These are phyloP conservation scores for Scatophagus argus DNA, from an alignment of 2,113 vertebrate species.

Conservation along the genomic window DNA sequence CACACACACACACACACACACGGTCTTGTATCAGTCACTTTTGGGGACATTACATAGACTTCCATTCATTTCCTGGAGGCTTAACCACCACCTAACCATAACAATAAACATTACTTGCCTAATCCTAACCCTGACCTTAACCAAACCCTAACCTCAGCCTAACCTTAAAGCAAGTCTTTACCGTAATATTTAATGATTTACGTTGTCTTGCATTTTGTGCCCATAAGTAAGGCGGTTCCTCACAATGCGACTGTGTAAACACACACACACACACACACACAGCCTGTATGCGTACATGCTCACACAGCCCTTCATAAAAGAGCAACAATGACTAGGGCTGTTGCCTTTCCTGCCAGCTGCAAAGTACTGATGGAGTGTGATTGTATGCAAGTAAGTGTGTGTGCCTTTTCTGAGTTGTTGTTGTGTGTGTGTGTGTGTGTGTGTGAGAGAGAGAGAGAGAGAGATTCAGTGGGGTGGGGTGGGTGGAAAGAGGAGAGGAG, in stretches of 20 bases:
- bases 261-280: not conserved
- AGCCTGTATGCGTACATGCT: slow-evolving; percentile 19
- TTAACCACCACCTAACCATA: too few species aligned
- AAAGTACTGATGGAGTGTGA: slow-evolving; percentile 81
- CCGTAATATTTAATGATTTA: too few species aligned
- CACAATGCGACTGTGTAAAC: too few species aligned
- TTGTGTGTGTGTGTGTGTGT: not conserved
- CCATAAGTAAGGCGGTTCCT: too few species aligned
- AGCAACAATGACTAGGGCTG: slow-evolving; percentile 65
- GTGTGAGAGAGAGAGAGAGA: slow-evolving; percentile 17
- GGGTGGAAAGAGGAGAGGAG: slow-evolving; percentile 33
- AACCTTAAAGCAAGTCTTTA: too few species aligned
- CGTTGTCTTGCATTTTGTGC: too few species aligned
- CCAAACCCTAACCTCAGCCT: too few species aligned
- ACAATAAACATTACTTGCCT: too few species aligned
- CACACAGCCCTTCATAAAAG: slow-evolving; percentile 65
- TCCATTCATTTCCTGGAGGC: too few species aligned
- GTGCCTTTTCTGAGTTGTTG: slow-evolving; percentile 14
- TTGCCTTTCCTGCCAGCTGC: slow-evolving; percentile 78
- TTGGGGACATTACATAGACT: too few species aligned
- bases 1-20: not conserved
- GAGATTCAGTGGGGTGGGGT: slow-evolving; percentile 8
- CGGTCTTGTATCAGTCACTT: too few species aligned
- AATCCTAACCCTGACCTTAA: too few species aligned
- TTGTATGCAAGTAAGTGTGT: slow-evolving; percentile 52